phyloP scores from a whole-genome alignment of 1,140 invertebrate genomes.

The Psilanteris sp. region DNA sequence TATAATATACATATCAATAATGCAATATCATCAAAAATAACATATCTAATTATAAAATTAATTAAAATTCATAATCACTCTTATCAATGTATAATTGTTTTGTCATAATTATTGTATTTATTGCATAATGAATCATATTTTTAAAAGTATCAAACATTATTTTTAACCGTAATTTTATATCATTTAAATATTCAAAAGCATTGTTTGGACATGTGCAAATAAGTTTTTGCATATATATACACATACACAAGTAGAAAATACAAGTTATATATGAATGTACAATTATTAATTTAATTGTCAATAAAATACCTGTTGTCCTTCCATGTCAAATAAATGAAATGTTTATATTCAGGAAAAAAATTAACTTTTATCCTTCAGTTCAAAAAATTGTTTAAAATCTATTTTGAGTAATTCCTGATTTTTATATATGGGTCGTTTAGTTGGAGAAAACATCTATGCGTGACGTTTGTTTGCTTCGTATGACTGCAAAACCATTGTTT shows the following conservation, averaged over 20 bases:
- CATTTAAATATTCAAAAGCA: too few relatives aligned
- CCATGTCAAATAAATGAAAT: conserved; percentile 28
- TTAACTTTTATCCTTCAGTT: neutral
- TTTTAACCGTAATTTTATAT: too few relatives aligned
- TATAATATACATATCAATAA: too few relatives aligned
- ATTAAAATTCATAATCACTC: too few relatives aligned
- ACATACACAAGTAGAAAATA: neutral
- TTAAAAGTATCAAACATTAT: too few relatives aligned
- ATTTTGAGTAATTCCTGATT: neutral
- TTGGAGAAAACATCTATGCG: conserved; percentile 29
- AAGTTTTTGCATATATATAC: too few relatives aligned
- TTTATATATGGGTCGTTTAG: conserved; percentile 3
- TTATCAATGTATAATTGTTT: too few relatives aligned
- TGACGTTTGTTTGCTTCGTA: conserved; percentile 30
- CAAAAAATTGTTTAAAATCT: neutral
- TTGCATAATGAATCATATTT: too few relatives aligned
- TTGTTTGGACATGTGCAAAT: too few relatives aligned
- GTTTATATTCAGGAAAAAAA: neutral
- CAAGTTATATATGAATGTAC: neutral
- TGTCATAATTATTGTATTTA: too few relatives aligned
- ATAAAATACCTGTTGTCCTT: conserved; percentile 63
- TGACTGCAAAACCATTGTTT: conserved; percentile 6
- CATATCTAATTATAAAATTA: too few relatives aligned
- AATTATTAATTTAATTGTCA: neutral
- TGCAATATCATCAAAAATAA: too few relatives aligned